These are phyloP conservation scores for Sycobia sp. DNA, from an alignment of 1,140 invertebrate genomes.

Conservation along the genomic window DNA sequence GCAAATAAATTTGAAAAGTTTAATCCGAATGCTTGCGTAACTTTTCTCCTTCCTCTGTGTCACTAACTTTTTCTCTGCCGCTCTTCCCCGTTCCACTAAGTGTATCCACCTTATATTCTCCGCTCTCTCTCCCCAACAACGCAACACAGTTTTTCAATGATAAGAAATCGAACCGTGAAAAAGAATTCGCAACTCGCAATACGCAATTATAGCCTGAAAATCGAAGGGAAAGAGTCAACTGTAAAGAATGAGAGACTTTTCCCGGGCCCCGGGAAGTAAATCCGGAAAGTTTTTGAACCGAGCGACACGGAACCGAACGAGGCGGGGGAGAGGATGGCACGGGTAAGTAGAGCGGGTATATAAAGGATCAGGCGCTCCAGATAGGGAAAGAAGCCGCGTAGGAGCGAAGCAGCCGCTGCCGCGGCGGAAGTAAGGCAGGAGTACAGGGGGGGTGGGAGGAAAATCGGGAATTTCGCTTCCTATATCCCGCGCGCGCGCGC, in stretches of 20 bases:
- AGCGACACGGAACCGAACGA: neutral
- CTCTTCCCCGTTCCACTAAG: no score
- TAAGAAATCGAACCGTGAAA: slow-evolving; percentile 6
- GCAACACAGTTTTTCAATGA: slow-evolving; percentile 20
- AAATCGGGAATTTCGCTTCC: slow-evolving; percentile 10
- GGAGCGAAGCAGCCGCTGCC: no score
- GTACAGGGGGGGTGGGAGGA: neutral
- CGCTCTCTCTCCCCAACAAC: slow-evolving; percentile 5
- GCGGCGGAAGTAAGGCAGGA: neutral
- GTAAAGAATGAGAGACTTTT: slow-evolving; percentile 12
- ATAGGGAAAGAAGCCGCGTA: no score
- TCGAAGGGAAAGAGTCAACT: slow-evolving; percentile 14
- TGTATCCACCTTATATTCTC: no score
- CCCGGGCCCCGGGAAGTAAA: slow-evolving; percentile 1
- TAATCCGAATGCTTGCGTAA: neutral
- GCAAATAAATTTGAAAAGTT: neutral
- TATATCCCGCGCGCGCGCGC: no score
- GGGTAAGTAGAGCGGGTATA: neutral
- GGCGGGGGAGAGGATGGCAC: neutral
- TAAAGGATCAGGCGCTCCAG: no score
- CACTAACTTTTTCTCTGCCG: neutral
- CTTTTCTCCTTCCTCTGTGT: neutral
- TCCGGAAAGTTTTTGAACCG: slow-evolving; percentile 14
- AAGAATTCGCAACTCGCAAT: slow-evolving; percentile 9
- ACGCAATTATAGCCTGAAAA: slow-evolving; percentile 23